A percentile compares a stretch with the other conserved stretches of the same genome.
Conservation (phyloP, 2,113 vertebrate species). For the Acrocephalus kingi region DNA sequence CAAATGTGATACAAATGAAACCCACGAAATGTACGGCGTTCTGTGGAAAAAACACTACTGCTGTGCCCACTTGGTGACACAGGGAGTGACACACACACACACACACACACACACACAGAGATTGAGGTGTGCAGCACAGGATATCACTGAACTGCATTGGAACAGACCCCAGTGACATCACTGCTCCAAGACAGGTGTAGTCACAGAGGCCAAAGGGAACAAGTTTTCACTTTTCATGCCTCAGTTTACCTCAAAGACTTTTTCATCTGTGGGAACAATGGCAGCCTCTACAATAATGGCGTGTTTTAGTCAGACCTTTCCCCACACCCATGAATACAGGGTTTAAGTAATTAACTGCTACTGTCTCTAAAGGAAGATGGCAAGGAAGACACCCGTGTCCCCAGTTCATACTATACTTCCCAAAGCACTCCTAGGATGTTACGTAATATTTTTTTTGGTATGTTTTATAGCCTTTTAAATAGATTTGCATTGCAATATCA, state of each 20-base stretch:
- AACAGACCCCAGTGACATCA: neutral
- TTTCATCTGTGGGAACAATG: neutral
- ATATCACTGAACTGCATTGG: neutral
- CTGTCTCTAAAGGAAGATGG: neutral
- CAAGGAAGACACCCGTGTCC: neutral
- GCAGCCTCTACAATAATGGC: neutral
- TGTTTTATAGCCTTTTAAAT: neutral
- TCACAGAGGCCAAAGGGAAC: neutral
- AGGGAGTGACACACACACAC: neutral
- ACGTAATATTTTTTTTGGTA: neutral
- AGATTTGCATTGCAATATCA: neutral
- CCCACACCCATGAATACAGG: neutral
- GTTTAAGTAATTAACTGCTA: neutral
- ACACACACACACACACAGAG: neutral
- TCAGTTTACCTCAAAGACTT: neutral
- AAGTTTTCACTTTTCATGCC: neutral
- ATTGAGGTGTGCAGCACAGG: neutral
- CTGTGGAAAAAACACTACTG: neutral
- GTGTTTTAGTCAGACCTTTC: neutral
- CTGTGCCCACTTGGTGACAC: neutral
- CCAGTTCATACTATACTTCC: neutral
- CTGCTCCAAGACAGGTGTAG: accelerated
- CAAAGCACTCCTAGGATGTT: neutral
- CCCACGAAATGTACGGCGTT: accelerated
- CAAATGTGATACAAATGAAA: neutral